phyloP scores from a whole-genome alignment of 2,797 vertebrate genomes.

The Eulemur coronatus region DNA sequence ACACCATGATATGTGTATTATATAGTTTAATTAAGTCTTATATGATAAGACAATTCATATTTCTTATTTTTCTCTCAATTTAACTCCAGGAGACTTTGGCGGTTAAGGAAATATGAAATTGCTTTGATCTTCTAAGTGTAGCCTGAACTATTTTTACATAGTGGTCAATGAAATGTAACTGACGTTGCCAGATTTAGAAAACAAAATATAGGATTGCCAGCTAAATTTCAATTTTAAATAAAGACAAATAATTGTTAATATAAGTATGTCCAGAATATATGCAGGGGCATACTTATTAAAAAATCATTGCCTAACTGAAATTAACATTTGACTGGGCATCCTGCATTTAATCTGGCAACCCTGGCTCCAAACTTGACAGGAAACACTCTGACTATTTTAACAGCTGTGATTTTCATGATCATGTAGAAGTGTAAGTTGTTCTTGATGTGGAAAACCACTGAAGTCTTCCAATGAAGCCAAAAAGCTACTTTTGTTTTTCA shows the following conservation, averaged over 20 bases:
- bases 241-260: not conserved
- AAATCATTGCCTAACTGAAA: not conserved
- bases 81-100: not conserved
- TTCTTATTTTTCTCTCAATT: not conserved
- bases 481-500: not conserved
- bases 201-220: not conserved
- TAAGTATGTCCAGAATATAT: not conserved
- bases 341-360: not conserved
- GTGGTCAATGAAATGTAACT: not conserved
- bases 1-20: not conserved
- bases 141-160: not conserved
- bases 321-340: not conserved
- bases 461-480: not conserved
- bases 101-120: not conserved
- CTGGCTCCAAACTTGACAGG: slow-evolving; percentile 22
- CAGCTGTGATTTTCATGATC: not conserved
- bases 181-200: not conserved
- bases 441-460: not conserved
- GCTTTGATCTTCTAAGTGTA: not conserved
- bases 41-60: not conserved
- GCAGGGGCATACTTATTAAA: not conserved
- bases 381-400: not conserved
- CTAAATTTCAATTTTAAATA: not conserved
- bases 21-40: not conserved
- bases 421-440: not conserved